A percentile compares a stretch with the other conserved stretches of the same genome.
Evolutionary conservation across 2,888 invertebrate species (phyloP).

Genomic region (Drosophila dives): DNA sequence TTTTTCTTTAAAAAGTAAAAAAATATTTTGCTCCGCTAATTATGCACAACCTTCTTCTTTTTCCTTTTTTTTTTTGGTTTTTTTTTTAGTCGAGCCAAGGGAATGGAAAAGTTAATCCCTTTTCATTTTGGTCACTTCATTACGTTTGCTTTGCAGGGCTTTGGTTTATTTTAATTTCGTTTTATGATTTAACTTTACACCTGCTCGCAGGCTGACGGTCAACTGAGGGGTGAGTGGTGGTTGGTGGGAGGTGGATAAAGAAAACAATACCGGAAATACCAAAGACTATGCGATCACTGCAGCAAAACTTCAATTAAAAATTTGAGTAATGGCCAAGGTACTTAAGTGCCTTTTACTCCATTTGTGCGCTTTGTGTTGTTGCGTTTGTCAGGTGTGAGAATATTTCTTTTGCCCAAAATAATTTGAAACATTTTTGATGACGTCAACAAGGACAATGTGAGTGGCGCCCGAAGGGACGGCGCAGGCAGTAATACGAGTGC

Average conservation of each 20-base stretch:
- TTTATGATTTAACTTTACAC: slow-evolving; percentile 84
- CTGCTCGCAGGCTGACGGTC: slow-evolving; percentile 66
- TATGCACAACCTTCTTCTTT: slow-evolving; percentile 60
- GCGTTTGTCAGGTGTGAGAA: slow-evolving; percentile 45
- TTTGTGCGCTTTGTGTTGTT: slow-evolving; percentile 23
- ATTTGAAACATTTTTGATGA: slow-evolving; percentile 70
- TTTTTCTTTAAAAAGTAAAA: slow-evolving; percentile 56
- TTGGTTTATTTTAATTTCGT: slow-evolving; percentile 83
- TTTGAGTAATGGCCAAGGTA: slow-evolving; percentile 63
- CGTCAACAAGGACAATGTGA: slow-evolving; percentile 49
- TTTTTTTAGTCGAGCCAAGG: slow-evolving; percentile 27
- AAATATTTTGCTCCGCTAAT: slow-evolving; percentile 73
- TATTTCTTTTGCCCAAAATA: slow-evolving; percentile 68
- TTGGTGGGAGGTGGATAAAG: background rate
- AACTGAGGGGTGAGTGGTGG: slow-evolving; percentile 5
- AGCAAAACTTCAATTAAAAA: slow-evolving; percentile 82
- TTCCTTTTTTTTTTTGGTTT: background rate
- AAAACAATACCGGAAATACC: slow-evolving; percentile 50
- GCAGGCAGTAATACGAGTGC: slow-evolving; percentile 60
- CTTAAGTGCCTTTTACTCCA: slow-evolving; percentile 77
- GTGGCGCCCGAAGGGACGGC: slow-evolving; percentile 53
- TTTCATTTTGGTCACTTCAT: slow-evolving; percentile 65
- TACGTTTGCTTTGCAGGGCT: slow-evolving; percentile 54
- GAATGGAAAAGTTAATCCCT: slow-evolving; percentile 58
- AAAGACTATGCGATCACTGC: slow-evolving; percentile 40